phyloP scores from a whole-genome alignment of 2,888 invertebrate genomes.

The Margaritifera margaritifera region DNA sequence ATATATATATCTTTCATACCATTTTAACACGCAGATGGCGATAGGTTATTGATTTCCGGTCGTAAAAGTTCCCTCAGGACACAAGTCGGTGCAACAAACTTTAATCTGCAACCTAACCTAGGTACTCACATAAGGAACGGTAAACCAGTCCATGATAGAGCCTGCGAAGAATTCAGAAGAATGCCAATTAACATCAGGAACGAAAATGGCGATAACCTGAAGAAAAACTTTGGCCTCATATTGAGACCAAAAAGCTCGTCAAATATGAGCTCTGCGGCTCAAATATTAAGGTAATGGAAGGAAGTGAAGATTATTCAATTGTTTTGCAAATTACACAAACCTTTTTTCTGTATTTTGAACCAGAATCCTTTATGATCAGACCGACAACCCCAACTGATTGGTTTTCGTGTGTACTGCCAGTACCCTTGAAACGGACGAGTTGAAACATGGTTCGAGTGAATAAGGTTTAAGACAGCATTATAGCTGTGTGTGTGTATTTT shows the following conservation, averaged over 20 bases:
- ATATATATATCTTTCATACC: no score
- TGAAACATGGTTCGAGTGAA: no score
- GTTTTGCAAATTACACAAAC: neutral
- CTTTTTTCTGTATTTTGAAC: neutral
- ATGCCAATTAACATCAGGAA: constrained; percentile 16
- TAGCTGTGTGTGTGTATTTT: no score
- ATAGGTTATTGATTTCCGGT: no score
- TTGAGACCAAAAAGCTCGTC: constrained; percentile 43
- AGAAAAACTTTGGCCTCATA: constrained; percentile 39
- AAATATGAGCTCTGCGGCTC: constrained; percentile 58
- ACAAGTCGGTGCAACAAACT: no score
- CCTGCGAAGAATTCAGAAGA: no score
- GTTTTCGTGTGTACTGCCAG: neutral
- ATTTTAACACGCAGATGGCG: no score
- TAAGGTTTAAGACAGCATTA: no score
- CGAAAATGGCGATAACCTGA: constrained; percentile 54
- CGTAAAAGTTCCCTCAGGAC: no score
- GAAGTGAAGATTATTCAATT: neutral
- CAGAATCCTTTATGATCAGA: neutral
- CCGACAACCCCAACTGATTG: neutral
- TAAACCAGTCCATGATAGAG: no score
- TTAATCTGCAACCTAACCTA: no score
- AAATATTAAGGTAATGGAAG: constrained; percentile 47
- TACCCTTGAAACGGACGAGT: neutral
- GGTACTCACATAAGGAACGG: no score